Evolutionary conservation across 1,140 invertebrate genomes (phyloP).

Genomic region (Drosophila pseudoobscura): DNA sequence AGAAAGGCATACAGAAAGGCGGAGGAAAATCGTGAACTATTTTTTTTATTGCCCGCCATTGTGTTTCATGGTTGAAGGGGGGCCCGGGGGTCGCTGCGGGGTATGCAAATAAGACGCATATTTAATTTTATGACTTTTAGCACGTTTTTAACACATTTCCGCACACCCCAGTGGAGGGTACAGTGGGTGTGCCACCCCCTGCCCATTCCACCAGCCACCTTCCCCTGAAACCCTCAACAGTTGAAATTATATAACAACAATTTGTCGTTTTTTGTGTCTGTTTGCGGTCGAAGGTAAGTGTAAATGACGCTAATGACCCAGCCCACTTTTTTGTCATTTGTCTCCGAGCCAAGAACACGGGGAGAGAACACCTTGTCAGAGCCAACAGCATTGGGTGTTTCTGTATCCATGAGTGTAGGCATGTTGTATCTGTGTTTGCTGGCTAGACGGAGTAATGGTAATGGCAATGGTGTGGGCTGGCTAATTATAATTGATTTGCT

Average conservation of each 20-base stretch:
- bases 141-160: conserved; percentile 82
- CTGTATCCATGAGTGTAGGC: neutral
- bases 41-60: conserved; percentile 63
- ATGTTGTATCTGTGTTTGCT: neutral
- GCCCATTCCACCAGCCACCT: conserved; percentile 6
- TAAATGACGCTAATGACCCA: conserved; percentile 81
- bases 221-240: conserved; percentile 4
- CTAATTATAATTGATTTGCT: conserved; percentile 49
- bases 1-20: conserved; percentile 67
- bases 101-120: conserved; percentile 79
- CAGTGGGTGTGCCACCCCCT: conserved; percentile 8
- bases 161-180: conserved; percentile 35
- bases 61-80: conserved; percentile 4
- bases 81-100: neutral
- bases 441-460: neutral
- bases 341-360: conserved; percentile 37
- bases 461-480: conserved; percentile 1
- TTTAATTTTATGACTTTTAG: conserved; percentile 82
- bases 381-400: conserved; percentile 15
- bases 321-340: conserved; percentile 77
- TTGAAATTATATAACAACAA: conserved; percentile 9
- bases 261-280: neutral
- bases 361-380: neutral
- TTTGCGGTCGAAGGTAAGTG: conserved; percentile 58
- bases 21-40: conserved; percentile 37